Evolutionary conservation across 2,113 vertebrate species (phyloP).

Genomic region (Pedionomus torquatus): DNA sequence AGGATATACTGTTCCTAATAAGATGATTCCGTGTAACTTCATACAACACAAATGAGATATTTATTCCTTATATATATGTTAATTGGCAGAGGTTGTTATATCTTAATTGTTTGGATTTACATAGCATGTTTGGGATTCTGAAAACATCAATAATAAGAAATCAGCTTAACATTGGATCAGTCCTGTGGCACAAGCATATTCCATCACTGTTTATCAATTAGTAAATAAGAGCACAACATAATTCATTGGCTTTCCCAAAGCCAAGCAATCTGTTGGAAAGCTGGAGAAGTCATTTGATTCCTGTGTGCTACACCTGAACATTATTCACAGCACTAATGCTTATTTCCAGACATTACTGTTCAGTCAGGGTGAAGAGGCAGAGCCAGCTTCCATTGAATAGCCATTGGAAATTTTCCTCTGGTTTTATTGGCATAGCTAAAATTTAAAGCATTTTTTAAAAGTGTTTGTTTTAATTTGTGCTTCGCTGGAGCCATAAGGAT

Average conservation of each 20-base stretch:
- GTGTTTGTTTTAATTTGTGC: neutral
- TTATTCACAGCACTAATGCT: neutral
- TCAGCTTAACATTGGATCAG: neutral
- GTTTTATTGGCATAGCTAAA: neutral
- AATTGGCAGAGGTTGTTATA: neutral
- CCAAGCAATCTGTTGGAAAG: neutral
- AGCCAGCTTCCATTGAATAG: neutral
- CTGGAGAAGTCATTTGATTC: neutral
- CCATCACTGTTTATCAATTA: neutral
- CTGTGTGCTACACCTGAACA: neutral
- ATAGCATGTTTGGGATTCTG: neutral
- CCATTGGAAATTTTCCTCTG: neutral
- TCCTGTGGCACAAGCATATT: neutral
- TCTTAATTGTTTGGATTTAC: neutral
- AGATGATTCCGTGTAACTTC: neutral
- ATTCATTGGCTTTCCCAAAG: neutral
- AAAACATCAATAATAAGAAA: constrained; percentile 4
- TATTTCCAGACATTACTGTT: neutral
- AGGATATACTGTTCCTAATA: neutral
- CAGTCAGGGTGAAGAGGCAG: neutral
- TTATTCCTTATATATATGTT: neutral
- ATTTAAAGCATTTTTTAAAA: neutral
- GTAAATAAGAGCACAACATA: neutral
- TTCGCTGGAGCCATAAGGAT: neutral
- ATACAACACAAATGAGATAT: neutral